Base-by-base conservation (phyloP, 2,888 invertebrate species). In the Acanthosepion esculentum region DNA sequence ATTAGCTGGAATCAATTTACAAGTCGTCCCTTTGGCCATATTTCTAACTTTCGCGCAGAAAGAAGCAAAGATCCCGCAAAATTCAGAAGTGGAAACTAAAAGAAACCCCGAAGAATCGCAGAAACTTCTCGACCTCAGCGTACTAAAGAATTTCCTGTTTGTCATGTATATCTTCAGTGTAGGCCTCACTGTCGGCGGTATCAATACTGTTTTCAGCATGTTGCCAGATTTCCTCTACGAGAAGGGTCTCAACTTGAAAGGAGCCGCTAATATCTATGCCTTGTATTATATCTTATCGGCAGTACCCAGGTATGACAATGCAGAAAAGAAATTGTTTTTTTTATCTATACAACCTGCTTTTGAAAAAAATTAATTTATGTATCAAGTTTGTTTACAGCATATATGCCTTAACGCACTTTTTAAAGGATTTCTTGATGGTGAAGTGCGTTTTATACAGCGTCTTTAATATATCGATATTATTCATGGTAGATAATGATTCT, bases 131-230 rank as follows among this genome's bases (percentile, higher is more conserved):
- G 78, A 78, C 33, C 15, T 78, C 78, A 78, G 78, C 18, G n/a
- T 78, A 3, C n/a, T 78, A 5, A 78, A 78, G 33, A 78, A 78
- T n/a, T 78, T 78, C 33, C 78, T 33, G 0, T 78, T 78, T 78
- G 78, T 78, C 78, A 78, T 78, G 78, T 78, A 78, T 78, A 15
- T 78, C 33, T n/a, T n/a, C n/a, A 78, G 78, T 33, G 78, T 78
- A 15, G n/a, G n/a, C 3, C 4, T 78, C n/a, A 78, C 78, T 33
- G 78, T 78, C 15, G 78, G n/a, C 5, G 78, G 78, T 15, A 33
- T 78, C 78, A 78, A 78, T 78, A 78, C n/a, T n/a, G 78, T 78
- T n/a, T 78, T 78, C 78, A 78, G 78, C n/a, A 78, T 78, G 78
- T 12, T 78, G 23, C 78, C 78, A 78, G 78, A 78, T 78, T n/a